phyloP scores from a whole-genome alignment of 1,140 invertebrate species.

The Anthonomus grandis region DNA sequence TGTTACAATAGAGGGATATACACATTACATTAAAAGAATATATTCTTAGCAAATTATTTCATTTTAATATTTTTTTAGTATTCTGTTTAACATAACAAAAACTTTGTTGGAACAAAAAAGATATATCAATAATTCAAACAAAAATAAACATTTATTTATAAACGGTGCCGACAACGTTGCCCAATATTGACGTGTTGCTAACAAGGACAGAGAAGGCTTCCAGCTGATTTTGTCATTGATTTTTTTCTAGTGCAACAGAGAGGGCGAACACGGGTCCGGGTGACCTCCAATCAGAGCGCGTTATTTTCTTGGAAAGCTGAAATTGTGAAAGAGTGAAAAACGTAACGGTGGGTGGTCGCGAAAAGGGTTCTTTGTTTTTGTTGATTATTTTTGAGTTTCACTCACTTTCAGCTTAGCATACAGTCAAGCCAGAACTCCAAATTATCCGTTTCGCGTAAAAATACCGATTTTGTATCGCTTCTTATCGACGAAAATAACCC shows the following conservation, averaged over 20 bases:
- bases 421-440: not conserved
- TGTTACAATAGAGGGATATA: too few relatives aligned
- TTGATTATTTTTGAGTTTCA: slow-evolving; percentile 28
- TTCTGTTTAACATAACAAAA: too few relatives aligned
- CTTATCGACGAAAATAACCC: not conserved
- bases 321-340: not conserved
- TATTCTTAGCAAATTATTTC: too few relatives aligned
- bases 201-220: not conserved
- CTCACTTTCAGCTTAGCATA: slow-evolving; percentile 4
- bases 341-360: slow-evolving; percentile 18
- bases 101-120: too few relatives aligned
- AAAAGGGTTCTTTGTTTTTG: slow-evolving; percentile 26
- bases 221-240: slow-evolving; percentile 21
- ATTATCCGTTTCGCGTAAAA: slow-evolving; percentile 1
- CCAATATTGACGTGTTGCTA: slow-evolving; percentile 13
- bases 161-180: not conserved
- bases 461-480: not conserved
- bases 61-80: too few relatives aligned
- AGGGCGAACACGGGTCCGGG: not conserved
- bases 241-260: not conserved
- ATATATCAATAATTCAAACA: not conserved
- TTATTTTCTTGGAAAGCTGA: not conserved
- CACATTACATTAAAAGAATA: too few relatives aligned
- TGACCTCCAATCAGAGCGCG: not conserved
- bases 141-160: not conserved